Evolutionary conservation across 2,888 invertebrate species (phyloP), one percentile per base, ranked within the genome.

Genomic region (Antheraea assamensis): DNA sequence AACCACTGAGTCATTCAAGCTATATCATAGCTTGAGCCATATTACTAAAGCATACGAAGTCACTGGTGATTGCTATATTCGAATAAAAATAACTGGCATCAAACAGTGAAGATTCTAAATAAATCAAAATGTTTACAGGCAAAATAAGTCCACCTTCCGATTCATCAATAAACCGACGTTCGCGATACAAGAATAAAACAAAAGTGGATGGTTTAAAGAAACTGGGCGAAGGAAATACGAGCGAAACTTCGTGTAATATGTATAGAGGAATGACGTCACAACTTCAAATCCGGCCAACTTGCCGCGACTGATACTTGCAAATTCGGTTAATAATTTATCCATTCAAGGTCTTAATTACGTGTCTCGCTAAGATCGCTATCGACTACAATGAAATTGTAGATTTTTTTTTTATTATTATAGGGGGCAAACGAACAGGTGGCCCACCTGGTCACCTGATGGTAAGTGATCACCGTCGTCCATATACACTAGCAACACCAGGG

Each of bases 231-330:
- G 75, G 74, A 70, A 74, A 76, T 75, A 77, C 75, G 78, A 77
- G 78, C 80, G 81, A 83, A 81, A 79, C 79, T 79, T 79, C 80
- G 80, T 84, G 82, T 83, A 83, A 87, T 85, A 81, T 84, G 88
- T 90, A 91, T 91, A 91, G 87, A 84, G 82, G 82, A 84, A 85
- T 90, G 90, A 91, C 91, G 91, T 92, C 89, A 91, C 85, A 81
- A 83, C 84, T 89, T 89, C 87, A 88, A 88, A 88, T 87, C 90
- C 81, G 81, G 81, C 83, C 81, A 86, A 88, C 81, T 90, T 89
- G 87, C 83, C 85, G 78, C 86, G 85, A 80, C 82, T 85, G 81
- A 90, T 92, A 91, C 89, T 93, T 93, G 83, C 87, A 85, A 84
- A 83, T 85, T 82, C 84, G 78, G 82, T 91, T 86, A 90, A 92